These are phyloP conservation scores for Strix occidentalis DNA, from an alignment of 2,797 vertebrate species.

Conservation along the genomic window DNA sequence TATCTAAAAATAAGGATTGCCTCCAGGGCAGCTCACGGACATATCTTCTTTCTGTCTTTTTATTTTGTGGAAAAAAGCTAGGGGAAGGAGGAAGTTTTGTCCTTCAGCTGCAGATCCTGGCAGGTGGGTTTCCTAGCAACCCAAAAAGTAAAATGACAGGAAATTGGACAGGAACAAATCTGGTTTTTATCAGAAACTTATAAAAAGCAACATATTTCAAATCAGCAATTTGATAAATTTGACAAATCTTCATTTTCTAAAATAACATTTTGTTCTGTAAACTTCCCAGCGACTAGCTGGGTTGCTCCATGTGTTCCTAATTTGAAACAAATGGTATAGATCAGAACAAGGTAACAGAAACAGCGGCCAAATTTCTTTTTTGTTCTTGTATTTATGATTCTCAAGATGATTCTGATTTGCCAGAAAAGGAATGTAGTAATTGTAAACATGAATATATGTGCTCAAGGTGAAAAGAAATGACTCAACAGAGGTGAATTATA, in stretches of 20 bases:
- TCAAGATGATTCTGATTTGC: neutral
- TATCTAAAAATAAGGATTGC: conserved; percentile 2
- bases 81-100: neutral
- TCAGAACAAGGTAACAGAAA: neutral
- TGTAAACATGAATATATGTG: neutral
- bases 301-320: neutral
- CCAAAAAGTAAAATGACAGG: neutral
- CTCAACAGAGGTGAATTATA: neutral
- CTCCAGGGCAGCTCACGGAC: neutral
- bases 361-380: neutral
- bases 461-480: neutral
- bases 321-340: neutral
- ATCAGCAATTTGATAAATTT: neutral
- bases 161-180: neutral
- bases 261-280: neutral
- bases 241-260: neutral
- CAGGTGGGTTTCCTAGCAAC: conserved; percentile 36
- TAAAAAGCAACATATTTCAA: neutral
- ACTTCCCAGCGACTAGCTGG: neutral
- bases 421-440: neutral
- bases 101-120: neutral
- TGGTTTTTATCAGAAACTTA: neutral
- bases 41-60: neutral
- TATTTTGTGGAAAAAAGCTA: neutral
- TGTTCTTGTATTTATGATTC: neutral